Evolutionary conservation across 2,113 vertebrate genomes (phyloP).

Genomic region (Typhlomys cinereus): DNA sequence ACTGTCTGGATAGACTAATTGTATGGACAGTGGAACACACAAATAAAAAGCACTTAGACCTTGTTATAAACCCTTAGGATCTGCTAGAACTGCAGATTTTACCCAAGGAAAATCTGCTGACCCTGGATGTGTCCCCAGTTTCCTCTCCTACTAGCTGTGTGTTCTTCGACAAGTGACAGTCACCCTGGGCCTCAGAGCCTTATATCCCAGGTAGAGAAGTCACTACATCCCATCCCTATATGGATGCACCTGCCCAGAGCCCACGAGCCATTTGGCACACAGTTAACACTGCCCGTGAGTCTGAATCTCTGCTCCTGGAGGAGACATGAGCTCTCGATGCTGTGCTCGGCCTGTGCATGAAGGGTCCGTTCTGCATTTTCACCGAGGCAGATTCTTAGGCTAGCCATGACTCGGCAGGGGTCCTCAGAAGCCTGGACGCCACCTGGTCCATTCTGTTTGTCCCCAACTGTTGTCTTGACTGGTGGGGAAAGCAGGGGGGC

Average conservation of each 20-base stretch:
- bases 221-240: background rate
- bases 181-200: background rate
- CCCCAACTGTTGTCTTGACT: background rate
- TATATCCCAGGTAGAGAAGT: background rate
- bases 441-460: background rate
- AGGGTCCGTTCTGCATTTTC: background rate
- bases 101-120: background rate
- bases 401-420: background rate
- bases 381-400: background rate
- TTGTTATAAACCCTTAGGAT: background rate
- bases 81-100: background rate
- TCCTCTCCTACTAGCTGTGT: background rate
- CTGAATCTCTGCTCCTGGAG: background rate
- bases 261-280: background rate
- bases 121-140: background rate
- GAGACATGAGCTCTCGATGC: background rate
- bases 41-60: background rate
- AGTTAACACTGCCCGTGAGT: background rate
- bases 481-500: background rate
- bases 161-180: background rate
- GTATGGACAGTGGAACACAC: background rate
- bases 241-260: background rate
- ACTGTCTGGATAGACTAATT: background rate
- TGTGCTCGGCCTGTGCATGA: background rate
- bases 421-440: background rate